Conservation (phyloP, 2,797 vertebrate genomes). For the Mus spretus region DNA sequence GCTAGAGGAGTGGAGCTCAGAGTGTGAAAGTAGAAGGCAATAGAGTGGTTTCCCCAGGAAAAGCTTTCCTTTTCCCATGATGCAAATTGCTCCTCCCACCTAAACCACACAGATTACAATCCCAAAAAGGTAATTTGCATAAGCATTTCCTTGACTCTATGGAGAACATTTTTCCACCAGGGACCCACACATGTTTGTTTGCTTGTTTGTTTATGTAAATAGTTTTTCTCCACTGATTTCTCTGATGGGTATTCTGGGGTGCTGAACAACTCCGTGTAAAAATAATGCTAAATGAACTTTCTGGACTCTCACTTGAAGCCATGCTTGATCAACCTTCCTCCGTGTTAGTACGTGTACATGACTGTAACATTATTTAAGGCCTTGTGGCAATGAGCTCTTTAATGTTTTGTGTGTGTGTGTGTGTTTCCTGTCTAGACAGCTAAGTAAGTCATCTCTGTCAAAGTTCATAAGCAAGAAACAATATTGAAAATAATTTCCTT, state of each 20-base stretch:
- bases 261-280: constrained; percentile 11
- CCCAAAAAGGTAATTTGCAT: background rate
- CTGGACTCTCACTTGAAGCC: background rate
- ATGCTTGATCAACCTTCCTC: constrained; percentile 33
- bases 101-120: background rate
- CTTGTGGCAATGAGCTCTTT: constrained; percentile 10
- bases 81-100: background rate
- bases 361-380: constrained; percentile 30
- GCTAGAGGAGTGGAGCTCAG: constrained; percentile 46
- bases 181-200: background rate
- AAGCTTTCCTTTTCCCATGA: background rate
- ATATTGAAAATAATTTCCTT: constrained; percentile 70
- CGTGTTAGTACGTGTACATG: background rate
- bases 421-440: constrained; percentile 70
- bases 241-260: background rate
- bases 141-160: background rate
- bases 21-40: background rate
- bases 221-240: constrained; percentile 38
- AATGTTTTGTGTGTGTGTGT: constrained; percentile 31
- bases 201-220: background rate
- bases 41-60: constrained; percentile 26
- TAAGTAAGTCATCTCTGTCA: constrained; percentile 72
- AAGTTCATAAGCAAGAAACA: constrained; percentile 64
- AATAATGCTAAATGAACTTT: constrained; percentile 9
- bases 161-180: constrained; percentile 18